Evolutionary conservation across 2,113 vertebrate species (phyloP).

Genomic region (Hiodon alosoides): DNA sequence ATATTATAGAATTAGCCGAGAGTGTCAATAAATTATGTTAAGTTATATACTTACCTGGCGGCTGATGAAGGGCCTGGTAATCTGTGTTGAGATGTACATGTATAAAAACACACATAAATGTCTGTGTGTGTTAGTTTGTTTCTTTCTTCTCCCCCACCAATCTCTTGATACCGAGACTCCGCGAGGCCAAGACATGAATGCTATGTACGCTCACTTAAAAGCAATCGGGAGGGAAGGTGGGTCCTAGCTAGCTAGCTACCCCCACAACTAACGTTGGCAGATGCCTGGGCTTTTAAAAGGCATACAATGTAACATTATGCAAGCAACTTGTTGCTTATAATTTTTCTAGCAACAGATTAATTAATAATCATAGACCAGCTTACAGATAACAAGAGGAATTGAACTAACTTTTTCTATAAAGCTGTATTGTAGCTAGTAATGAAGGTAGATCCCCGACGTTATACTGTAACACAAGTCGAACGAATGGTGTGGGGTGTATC

Average conservation of each 20-base stretch:
- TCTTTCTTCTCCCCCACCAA: slow-evolving; percentile 53
- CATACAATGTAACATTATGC: too few species aligned
- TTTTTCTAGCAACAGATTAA: too few species aligned
- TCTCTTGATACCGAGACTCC: slow-evolving; percentile 39
- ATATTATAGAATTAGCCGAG: background rate
- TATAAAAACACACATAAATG: background rate
- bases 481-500: too few species aligned
- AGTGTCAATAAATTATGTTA: background rate
- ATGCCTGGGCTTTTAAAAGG: too few species aligned
- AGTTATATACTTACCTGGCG: slow-evolving; percentile 18
- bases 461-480: too few species aligned
- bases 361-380: too few species aligned
- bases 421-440: too few species aligned
- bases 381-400: too few species aligned
- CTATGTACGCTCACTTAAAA: slow-evolving; percentile 66
- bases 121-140: slow-evolving; percentile 59
- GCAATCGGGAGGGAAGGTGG: slow-evolving; percentile 21
- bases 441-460: too few species aligned
- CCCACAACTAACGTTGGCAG: background rate
- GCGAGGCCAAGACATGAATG: slow-evolving; percentile 56
- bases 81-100: background rate
- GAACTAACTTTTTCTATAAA: too few species aligned
- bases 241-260: slow-evolving; percentile 36
- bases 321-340: too few species aligned
- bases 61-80: slow-evolving; percentile 24